A percentile compares a stretch with the other conserved stretches of the same genome.
phyloP scores from a whole-genome alignment of 2,888 invertebrate species.

The Phortica magna region DNA sequence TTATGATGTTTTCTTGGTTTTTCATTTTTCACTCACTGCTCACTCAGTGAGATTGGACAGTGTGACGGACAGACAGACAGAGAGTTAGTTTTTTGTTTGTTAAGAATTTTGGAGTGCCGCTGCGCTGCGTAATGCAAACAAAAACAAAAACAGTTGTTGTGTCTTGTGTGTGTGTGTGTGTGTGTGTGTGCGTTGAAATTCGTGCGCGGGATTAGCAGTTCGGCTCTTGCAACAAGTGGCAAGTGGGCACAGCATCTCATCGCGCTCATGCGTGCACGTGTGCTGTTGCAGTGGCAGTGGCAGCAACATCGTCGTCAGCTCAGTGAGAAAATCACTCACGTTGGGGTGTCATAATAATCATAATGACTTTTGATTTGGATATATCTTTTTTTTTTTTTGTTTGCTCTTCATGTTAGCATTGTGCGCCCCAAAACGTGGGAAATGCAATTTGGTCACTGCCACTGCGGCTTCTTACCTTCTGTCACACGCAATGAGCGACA shows the following conservation, averaged over 20 bases:
- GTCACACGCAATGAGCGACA: conserved; percentile 4
- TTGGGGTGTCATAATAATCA: conserved; percentile 51
- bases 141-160: neutral
- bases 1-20: conserved; percentile 13
- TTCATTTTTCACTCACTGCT: conserved; percentile 8
- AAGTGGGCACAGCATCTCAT: conserved; percentile 15
- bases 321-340: conserved; percentile 62
- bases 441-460: conserved; percentile 12
- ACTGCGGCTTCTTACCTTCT: neutral
- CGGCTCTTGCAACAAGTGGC: conserved; percentile 23
- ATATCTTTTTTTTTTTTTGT: conserved; percentile 29
- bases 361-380: conserved; percentile 71
- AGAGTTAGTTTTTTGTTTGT: neutral
- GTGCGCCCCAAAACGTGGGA: neutral
- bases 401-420: conserved; percentile 21
- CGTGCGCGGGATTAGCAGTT: conserved; percentile 34
- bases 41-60: neutral
- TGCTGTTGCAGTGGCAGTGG: conserved; percentile 23
- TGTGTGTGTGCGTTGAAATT: conserved; percentile 38
- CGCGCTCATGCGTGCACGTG: neutral
- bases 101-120: conserved; percentile 3
- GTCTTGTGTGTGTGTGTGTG: too few relatives aligned
- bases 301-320: conserved; percentile 57
- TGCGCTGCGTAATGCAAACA: neutral
- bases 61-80: neutral